Conservation (phyloP, 53 echinoderm and acorn worm genomes). For the Hippasteria phrygiana region DNA sequence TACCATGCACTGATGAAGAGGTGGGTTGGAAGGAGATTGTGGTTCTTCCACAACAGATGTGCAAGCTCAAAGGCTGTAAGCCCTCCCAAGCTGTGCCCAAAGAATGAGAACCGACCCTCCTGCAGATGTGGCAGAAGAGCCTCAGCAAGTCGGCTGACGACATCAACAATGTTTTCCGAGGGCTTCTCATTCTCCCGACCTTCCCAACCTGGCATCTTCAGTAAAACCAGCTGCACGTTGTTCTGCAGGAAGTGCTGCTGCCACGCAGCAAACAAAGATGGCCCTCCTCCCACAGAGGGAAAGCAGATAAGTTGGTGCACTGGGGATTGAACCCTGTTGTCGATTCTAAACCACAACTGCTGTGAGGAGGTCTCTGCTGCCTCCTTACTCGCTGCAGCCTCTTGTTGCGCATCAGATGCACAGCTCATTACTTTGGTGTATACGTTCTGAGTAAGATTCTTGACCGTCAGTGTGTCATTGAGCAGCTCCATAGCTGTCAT, state of each 20-base stretch:
- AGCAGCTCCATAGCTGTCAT: slow-evolving; percentile 92
- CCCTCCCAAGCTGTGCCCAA: slow-evolving; percentile 95
- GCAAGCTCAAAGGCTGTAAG: slow-evolving; percentile 93
- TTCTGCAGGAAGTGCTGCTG: slow-evolving; percentile 77
- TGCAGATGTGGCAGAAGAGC: slow-evolving; percentile 78
- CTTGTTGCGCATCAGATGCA: slow-evolving; percentile 53
- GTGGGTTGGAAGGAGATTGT: slow-evolving; percentile 80
- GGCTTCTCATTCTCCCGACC: slow-evolving; percentile 92
- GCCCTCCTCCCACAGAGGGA: slow-evolving; percentile 91
- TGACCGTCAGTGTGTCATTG: slow-evolving; percentile 86
- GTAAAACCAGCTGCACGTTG: slow-evolving; percentile 80
- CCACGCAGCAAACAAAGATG: slow-evolving; percentile 87
- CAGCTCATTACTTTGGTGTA: slow-evolving; percentile 79
- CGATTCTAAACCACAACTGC: slow-evolving; percentile 82
- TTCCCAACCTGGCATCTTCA: slow-evolving; percentile 95
- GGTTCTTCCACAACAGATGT: slow-evolving; percentile 84
- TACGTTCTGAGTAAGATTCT: slow-evolving; percentile 76
- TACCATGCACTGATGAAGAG: slow-evolving; percentile 96
- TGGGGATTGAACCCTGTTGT: slow-evolving; percentile 78
- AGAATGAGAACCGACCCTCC: slow-evolving; percentile 85
- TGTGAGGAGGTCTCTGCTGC: slow-evolving; percentile 48
- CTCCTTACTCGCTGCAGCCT: slow-evolving; percentile 63
- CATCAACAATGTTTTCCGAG: slow-evolving; percentile 77
- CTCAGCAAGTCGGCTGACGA: slow-evolving; percentile 82
- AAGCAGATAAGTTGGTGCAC: slow-evolving; percentile 87